Evolutionary conservation across 2,797 vertebrate genomes (phyloP).

Genomic region (Pteropus rufus): DNA sequence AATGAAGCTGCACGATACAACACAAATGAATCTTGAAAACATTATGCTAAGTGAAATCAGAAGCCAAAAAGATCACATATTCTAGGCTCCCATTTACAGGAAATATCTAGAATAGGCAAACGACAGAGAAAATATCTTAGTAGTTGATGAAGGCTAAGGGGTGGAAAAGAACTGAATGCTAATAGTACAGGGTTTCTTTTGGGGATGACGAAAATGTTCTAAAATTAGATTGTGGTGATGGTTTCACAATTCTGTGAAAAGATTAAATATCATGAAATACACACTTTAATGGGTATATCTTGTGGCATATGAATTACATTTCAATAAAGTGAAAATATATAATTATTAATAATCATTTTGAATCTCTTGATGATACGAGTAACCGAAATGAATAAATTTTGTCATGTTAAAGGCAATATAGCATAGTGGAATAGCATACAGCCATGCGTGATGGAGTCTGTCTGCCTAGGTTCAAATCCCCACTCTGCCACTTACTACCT

Average conservation of each 20-base stretch:
- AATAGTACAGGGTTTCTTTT: background rate
- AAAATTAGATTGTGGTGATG: background rate
- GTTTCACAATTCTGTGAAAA: background rate
- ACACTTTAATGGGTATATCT: background rate
- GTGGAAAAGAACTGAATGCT: background rate
- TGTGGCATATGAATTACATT: background rate
- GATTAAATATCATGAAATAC: background rate
- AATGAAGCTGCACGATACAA: background rate
- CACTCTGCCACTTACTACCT: background rate
- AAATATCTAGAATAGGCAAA: background rate
- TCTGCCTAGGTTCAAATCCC: background rate
- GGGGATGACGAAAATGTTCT: background rate
- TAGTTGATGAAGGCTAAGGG: background rate
- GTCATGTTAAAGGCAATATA: background rate
- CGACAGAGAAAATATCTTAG: background rate
- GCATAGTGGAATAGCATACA: background rate
- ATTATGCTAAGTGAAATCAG: background rate
- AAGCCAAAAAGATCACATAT: background rate
- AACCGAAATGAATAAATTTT: background rate
- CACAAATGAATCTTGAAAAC: background rate
- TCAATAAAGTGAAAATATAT: background rate
- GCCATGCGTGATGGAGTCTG: fast-evolving
- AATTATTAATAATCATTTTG: background rate
- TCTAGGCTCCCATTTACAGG: background rate
- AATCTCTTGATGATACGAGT: background rate